A percentile compares a stretch with the other conserved stretches of the same genome.
Evolutionary conservation across 2,888 invertebrate species (phyloP).

Genomic region (Chymomyza caudatula): DNA sequence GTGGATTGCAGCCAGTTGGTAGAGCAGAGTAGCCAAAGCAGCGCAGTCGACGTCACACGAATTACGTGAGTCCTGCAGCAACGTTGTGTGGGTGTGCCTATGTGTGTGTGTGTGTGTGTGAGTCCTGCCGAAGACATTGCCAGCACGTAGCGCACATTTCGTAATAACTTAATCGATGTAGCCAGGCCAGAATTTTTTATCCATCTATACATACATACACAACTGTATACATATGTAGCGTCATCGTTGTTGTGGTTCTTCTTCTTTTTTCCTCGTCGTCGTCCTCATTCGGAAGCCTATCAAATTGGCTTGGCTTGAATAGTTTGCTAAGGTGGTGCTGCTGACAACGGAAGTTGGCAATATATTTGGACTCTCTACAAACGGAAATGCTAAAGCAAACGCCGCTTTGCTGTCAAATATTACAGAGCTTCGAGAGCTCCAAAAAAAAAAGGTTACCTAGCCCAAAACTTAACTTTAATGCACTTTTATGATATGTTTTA

Average conservation of each 20-base stretch:
- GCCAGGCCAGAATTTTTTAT: constrained; percentile 53
- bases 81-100: constrained; percentile 5
- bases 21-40: neutral
- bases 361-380: constrained; percentile 72
- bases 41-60: neutral
- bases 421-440: neutral
- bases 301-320: constrained; percentile 21
- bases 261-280: constrained; percentile 1
- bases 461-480: neutral
- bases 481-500: neutral
- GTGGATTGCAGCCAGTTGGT: constrained; percentile 6
- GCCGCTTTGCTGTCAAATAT: constrained; percentile 46
- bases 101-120: constrained; percentile 13
- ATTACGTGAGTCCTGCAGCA: neutral
- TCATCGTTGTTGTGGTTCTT: constrained; percentile 21
- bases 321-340: constrained; percentile 26
- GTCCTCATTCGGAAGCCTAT: constrained; percentile 47
- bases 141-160: constrained; percentile 64
- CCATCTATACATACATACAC: constrained; percentile 16
- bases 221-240: neutral
- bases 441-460: neutral
- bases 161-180: constrained; percentile 75
- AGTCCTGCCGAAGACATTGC: constrained; percentile 36
- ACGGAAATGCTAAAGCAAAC: constrained; percentile 59
- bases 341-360: constrained; percentile 72